A percentile compares a stretch with the other conserved stretches of the same genome.
Conservation (phyloP, 2,797 vertebrate species). For the Trematomus bernacchii region DNA sequence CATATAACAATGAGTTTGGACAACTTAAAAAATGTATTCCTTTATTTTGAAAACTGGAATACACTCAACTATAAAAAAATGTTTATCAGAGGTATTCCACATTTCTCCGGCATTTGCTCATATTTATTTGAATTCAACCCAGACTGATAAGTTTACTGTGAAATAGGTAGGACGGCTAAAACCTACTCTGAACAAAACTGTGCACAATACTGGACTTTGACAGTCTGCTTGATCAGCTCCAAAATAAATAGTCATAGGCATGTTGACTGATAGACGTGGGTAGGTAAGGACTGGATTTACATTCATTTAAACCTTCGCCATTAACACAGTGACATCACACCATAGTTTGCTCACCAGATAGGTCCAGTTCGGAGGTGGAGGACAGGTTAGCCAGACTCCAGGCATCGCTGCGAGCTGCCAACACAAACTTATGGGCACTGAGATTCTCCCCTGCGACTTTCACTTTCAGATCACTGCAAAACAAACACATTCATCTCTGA, state of each 20-base stretch:
- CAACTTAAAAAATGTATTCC: neutral
- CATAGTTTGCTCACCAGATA: constrained; percentile 89
- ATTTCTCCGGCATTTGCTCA: neutral
- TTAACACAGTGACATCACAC: constrained; percentile 6
- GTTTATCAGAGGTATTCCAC: neutral
- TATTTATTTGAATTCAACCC: neutral
- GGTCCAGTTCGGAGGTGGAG: constrained; percentile 92
- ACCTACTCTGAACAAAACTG: neutral
- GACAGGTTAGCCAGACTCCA: constrained; percentile 94
- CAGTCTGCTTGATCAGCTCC: neutral
- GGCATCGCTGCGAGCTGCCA: constrained; percentile 95
- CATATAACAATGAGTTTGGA: neutral
- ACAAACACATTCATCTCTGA: constrained; percentile 13
- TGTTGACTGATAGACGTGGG: neutral
- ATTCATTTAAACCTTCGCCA: neutral
- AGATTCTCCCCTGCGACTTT: constrained; percentile 89
- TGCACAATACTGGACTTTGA: constrained; percentile 46
- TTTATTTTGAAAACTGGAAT: neutral
- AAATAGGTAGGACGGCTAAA: neutral
- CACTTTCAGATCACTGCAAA: constrained; percentile 94
- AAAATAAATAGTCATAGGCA: constrained; percentile 46
- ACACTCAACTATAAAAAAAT: neutral
- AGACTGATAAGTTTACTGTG: neutral
- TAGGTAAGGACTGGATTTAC: neutral
- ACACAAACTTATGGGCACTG: constrained; percentile 95